Base-by-base conservation (phyloP, 2,888 invertebrate species). In the Melieria omissa region DNA sequence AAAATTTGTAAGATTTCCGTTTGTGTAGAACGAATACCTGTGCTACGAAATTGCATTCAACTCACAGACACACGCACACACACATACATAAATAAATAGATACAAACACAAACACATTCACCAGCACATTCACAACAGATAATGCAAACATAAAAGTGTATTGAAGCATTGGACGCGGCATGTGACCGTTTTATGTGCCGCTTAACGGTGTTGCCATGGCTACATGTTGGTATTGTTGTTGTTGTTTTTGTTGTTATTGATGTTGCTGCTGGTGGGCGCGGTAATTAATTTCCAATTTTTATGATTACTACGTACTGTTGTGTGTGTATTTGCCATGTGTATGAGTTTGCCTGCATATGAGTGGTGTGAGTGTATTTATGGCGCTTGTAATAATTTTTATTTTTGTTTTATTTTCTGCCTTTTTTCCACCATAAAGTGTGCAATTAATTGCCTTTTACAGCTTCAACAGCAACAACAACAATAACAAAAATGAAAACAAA, bases 391-490 rank as follows among this genome's bases (percentile, higher is more conserved):
- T 52, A 52, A 1, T 8, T 52, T 52, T 52, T 52, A n/a, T n/a
- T 52, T 52, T 52, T 52, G 8, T 9, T 58, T 58, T 58, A 16
- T 41, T 41, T 5, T 58, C 10, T 14, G 4, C 16, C 16, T 58
- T 52, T 16, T 41, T 29, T 4, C 16, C 14, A 44, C 57, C 54
- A 44, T 46, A 70, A 64, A 49, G 64, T 42, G 49, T 64, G 64
- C 58, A 70, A 57, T 64, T 64, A 70, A 70, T 70, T 58, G 64
- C 55, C 29, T 68, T 68, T 64, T 72, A 41, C 47, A 61, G 16
- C 45, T 42, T 12, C 29, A 41, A 63, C 45, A 52, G 45, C 14
- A 52, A 47, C 54, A 54, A 14, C 10, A 55, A 47, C 8, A 58
- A 10, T 16, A 9, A 8, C 42, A 49, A 46, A 60, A 49, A 7